Evolutionary conservation across 1,140 invertebrate species (phyloP).

Genomic region (Dufourea novaeangliae): DNA sequence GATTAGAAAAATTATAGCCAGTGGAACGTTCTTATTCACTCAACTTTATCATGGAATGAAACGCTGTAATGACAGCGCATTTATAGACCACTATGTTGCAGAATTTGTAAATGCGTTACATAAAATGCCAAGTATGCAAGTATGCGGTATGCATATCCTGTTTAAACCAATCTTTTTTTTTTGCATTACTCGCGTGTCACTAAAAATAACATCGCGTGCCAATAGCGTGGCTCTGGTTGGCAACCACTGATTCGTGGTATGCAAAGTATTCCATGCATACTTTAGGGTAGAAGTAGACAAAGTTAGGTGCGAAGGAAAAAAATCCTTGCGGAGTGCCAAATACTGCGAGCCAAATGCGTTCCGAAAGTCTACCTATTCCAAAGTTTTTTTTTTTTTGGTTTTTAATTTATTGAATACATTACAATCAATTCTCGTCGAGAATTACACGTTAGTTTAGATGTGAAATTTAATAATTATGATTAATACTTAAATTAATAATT

Average conservation of each 20-base stretch:
- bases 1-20: too few relatives aligned
- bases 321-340: background rate
- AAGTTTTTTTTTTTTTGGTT: too few relatives aligned
- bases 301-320: background rate
- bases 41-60: background rate
- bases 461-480: too few relatives aligned
- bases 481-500: too few relatives aligned
- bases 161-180: background rate
- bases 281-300: background rate
- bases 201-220: constrained; percentile 15
- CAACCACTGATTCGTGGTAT: constrained; percentile 23
- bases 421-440: too few relatives aligned
- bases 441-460: too few relatives aligned
- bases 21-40: too few relatives aligned
- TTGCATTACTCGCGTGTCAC: background rate
- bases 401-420: too few relatives aligned
- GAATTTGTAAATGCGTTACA: background rate
- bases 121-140: background rate
- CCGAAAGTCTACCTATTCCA: too few relatives aligned
- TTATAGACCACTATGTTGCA: background rate
- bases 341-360: background rate
- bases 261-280: constrained; percentile 16
- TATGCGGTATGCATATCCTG: background rate
- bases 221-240: background rate
- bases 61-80: background rate